phyloP scores from a whole-genome alignment of 1,140 invertebrate species.

The Trachymyrmex cornetzi region DNA sequence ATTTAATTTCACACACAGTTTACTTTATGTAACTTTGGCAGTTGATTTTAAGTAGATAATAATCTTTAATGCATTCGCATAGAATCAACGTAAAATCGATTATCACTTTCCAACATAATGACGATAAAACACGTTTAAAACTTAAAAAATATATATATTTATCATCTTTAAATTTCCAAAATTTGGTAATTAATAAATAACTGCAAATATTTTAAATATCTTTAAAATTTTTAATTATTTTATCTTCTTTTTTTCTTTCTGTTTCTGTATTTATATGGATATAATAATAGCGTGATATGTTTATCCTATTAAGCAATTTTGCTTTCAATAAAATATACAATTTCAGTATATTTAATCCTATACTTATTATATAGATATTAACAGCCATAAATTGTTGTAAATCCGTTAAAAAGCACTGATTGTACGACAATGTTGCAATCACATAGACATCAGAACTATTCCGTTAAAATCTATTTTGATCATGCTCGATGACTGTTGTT shows the following conservation, averaged over 20 bases:
- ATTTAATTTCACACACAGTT: conserved; percentile 22
- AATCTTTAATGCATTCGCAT: not conserved
- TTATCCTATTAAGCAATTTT: conserved; percentile 11
- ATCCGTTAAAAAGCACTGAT: conserved; percentile 67
- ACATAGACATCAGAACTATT: conserved; percentile 56
- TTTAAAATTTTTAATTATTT: not conserved
- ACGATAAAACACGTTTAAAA: not conserved
- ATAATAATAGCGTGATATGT: not conserved
- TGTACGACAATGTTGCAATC: conserved; percentile 65
- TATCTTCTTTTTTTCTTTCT: too few species aligned
- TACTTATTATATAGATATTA: conserved; percentile 71
- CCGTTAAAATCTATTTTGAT: conserved; percentile 72
- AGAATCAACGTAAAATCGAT: not conserved
- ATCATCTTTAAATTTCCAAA: not conserved
- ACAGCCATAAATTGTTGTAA: conserved; percentile 65
- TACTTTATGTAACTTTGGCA: not conserved
- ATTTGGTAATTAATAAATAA: not conserved
- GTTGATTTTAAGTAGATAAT: not conserved
- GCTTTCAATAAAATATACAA: conserved; percentile 11
- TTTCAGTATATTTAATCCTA: conserved; percentile 36
- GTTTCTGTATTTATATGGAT: not conserved
- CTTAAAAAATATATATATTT: not conserved
- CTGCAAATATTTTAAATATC: not conserved
- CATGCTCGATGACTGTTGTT: conserved; percentile 41
- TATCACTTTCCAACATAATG: not conserved